phyloP scores from a whole-genome alignment of 2,797 vertebrate genomes.

The Malurus splendens region DNA sequence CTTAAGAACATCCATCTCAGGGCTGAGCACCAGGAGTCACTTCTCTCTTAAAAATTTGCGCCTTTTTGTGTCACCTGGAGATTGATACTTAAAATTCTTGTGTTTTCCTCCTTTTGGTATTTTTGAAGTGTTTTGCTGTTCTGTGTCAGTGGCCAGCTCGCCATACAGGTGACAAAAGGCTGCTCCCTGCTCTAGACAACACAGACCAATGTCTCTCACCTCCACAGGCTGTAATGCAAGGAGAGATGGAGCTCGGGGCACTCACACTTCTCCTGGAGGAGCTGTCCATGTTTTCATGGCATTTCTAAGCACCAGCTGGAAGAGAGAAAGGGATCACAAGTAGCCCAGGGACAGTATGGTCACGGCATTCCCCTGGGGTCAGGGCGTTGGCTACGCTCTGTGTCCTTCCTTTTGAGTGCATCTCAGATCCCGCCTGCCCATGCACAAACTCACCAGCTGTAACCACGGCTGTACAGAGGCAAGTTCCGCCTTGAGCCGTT shows the following conservation, averaged over 20 bases:
- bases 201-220: neutral
- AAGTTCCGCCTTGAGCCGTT: neutral
- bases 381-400: neutral
- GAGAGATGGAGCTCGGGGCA: neutral
- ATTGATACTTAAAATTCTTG: neutral
- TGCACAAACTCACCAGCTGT: neutral
- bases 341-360: neutral
- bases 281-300: neutral
- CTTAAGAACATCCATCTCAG: neutral
- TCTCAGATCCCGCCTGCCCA: rapidly evolving
- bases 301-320: neutral
- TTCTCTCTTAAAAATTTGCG: neutral
- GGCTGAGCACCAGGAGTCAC: neutral
- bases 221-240: rapidly evolving
- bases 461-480: rapidly evolving
- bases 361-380: neutral
- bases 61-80: neutral
- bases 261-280: neutral
- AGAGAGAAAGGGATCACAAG: neutral
- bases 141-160: neutral
- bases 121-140: neutral
- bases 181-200: neutral
- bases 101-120: neutral
- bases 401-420: neutral
- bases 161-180: neutral